Percentiles rank a stretch among this genome's conserved stretches.
phyloP scores from a whole-genome alignment of 2,888 invertebrate genomes.

The Rhyacophila evoluta region DNA sequence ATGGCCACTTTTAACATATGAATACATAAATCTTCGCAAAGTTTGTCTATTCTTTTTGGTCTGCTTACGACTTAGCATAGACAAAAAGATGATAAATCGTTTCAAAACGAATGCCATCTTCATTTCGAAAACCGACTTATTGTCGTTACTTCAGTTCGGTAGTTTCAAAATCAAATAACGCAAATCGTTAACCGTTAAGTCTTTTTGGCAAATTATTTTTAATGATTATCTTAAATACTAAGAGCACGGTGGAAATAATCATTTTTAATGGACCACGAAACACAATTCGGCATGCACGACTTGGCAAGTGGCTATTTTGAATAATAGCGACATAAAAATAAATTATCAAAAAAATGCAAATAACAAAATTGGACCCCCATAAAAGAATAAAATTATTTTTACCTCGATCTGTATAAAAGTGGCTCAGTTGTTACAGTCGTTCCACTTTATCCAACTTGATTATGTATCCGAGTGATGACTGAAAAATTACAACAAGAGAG shows the following conservation, averaged over 20 bases:
- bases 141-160: background rate
- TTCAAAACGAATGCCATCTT: background rate
- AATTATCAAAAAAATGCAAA: conserved; percentile 10
- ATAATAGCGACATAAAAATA: conserved; percentile 15
- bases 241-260: background rate
- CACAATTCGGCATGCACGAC: background rate
- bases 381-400: conserved; percentile 22
- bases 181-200: background rate
- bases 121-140: background rate
- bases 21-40: conserved; percentile 4
- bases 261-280: conserved; percentile 19
- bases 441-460: background rate
- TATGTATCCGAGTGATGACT: background rate
- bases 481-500: background rate
- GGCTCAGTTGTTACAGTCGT: background rate
- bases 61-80: background rate
- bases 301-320: conserved; percentile 1
- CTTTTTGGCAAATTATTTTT: background rate
- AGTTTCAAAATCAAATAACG: background rate
- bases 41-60: background rate
- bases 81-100: conserved; percentile 14
- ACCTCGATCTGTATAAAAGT: background rate
- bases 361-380: conserved; percentile 18
- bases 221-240: conserved; percentile 5
- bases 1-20: background rate